Conservation (phyloP, 1,140 invertebrate genomes). For the Colletes gigas region DNA sequence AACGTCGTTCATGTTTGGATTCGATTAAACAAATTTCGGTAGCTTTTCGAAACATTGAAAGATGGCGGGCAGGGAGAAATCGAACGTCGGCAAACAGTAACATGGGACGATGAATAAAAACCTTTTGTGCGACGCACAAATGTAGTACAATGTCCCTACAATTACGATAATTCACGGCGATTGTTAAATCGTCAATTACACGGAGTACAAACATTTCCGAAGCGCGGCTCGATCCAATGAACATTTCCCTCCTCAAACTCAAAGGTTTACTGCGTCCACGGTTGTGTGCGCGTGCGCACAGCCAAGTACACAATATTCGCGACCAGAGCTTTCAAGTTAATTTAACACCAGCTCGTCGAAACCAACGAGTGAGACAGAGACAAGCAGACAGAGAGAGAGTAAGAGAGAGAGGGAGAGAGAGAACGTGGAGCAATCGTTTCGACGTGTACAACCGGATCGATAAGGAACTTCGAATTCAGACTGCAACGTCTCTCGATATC, state of each 20-base stretch:
- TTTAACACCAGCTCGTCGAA: constrained; percentile 22
- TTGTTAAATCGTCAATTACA: constrained; percentile 5
- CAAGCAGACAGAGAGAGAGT: constrained; percentile 4
- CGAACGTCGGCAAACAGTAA: not conserved
- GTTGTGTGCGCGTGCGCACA: not conserved
- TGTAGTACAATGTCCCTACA: not conserved
- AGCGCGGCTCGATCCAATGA: not conserved
- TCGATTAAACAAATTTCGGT: too few species aligned
- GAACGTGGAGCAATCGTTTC: constrained; percentile 16
- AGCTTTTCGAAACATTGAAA: not conserved
- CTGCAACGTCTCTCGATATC: not conserved
- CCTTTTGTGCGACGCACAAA: not conserved
- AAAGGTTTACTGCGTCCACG: constrained; percentile 1
- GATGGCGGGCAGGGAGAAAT: not conserved
- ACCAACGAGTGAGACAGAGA: not conserved
- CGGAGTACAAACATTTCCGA: constrained; percentile 17
- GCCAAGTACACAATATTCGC: constrained; percentile 28
- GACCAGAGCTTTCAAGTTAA: constrained; percentile 29
- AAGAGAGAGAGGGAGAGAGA: not conserved
- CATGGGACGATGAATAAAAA: not conserved
- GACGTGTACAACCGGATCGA: constrained; percentile 10
- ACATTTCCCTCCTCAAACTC: constrained; percentile 16
- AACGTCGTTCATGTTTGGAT: too few species aligned
- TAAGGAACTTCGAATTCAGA: constrained; percentile 13
- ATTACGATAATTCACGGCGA: constrained; percentile 12